phyloP scores from a whole-genome alignment of 1,140 invertebrate genomes.

The Adelges cooleyi region DNA sequence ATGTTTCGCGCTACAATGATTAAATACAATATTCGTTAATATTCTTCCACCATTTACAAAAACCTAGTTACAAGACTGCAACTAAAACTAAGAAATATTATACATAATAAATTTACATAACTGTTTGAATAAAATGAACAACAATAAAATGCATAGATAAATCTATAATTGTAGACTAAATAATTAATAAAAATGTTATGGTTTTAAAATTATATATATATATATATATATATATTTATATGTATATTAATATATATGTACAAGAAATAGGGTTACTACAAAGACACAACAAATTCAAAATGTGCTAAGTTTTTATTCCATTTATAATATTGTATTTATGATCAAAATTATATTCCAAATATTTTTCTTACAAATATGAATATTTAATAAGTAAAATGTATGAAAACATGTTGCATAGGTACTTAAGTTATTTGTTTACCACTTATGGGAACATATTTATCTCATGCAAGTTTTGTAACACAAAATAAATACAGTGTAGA shows the following conservation, averaged over 20 bases:
- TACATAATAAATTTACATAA: conserved; percentile 21
- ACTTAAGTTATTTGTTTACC: too few relatives aligned
- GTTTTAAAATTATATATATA: conserved; percentile 5
- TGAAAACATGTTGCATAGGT: too few relatives aligned
- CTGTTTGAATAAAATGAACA: conserved; percentile 10
- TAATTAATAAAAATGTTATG: neutral
- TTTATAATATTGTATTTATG: too few relatives aligned
- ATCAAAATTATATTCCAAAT: too few relatives aligned
- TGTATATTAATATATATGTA: too few relatives aligned
- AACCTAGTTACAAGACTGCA: conserved; percentile 14
- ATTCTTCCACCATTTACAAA: conserved; percentile 28
- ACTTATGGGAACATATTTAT: too few relatives aligned
- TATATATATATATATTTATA: too few relatives aligned
- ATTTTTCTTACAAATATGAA: too few relatives aligned
- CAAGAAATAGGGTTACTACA: too few relatives aligned
- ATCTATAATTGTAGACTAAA: neutral
- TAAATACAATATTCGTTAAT: conserved; percentile 14
- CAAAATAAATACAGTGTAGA: conserved; percentile 1
- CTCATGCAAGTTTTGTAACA: conserved; percentile 20
- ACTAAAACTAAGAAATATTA: conserved; percentile 24
- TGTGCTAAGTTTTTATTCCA: too few relatives aligned
- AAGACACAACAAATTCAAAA: too few relatives aligned
- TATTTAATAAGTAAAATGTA: too few relatives aligned
- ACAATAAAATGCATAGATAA: conserved; percentile 13
- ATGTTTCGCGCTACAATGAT: neutral